Conservation (phyloP, 2,888 invertebrate genomes). For the Heteromurus nitidus region DNA sequence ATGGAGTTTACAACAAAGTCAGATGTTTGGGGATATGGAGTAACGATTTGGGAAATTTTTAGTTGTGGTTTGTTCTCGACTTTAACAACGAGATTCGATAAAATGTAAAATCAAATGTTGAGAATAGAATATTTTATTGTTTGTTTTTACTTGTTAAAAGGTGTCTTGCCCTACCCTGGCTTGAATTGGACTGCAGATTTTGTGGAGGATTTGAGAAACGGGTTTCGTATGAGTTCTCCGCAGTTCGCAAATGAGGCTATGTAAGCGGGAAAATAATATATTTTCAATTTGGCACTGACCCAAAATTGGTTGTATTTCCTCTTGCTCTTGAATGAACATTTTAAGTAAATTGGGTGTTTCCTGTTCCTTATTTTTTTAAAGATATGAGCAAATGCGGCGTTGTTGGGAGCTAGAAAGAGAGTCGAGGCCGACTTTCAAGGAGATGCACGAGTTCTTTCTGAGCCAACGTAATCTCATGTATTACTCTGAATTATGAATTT, state of each 20-base stretch:
- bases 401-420: constrained; percentile 2
- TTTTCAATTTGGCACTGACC: not conserved
- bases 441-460: not conserved
- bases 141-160: not conserved
- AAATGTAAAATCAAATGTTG: not conserved
- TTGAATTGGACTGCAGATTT: not conserved
- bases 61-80: not conserved
- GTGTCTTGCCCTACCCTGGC: not conserved
- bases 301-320: not conserved
- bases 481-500: no score
- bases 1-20: constrained; percentile 2
- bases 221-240: not conserved
- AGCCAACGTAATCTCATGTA: no score
- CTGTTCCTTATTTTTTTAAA: not conserved
- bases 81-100: not conserved
- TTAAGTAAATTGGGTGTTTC: no score
- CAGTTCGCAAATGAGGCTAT: not conserved
- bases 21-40: not conserved
- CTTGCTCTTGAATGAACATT: not conserved
- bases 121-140: not conserved
- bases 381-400: not conserved
- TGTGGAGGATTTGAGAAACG: not conserved
- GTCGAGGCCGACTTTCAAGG: not conserved
- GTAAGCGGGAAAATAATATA: not conserved
- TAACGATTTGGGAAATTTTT: constrained; percentile 10